Percentiles rank a stretch among this genome's conserved stretches.
These are phyloP conservation scores for Sarotherodon lohbergeri DNA, from an alignment of 2,113 vertebrate genomes.

Conservation along the genomic window DNA sequence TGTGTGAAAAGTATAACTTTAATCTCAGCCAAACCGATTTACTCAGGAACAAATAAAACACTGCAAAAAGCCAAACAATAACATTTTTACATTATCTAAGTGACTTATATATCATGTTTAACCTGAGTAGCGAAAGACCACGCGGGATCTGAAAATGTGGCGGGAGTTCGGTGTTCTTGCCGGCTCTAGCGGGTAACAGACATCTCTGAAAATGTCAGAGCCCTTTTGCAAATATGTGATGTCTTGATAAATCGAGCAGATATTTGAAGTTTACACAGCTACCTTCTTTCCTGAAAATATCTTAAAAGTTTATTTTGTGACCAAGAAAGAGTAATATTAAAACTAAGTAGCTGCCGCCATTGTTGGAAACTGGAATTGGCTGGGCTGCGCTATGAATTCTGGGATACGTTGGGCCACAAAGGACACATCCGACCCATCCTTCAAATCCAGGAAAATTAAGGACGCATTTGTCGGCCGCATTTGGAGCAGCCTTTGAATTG, in stretches of 20 bases:
- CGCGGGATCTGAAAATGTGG: neutral
- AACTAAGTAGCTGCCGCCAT: too few species aligned
- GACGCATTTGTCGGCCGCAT: too few species aligned
- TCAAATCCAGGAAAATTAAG: too few species aligned
- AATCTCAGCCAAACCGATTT: neutral
- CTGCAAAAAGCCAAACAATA: neutral
- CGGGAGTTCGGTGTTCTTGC: neutral
- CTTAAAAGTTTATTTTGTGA: too few species aligned
- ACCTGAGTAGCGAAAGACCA: neutral
- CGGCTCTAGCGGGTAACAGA: neutral
- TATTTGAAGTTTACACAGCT: neutral
- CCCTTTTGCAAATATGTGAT: neutral
- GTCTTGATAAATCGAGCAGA: neutral
- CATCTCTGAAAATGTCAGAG: neutral
- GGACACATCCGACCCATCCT: too few species aligned
- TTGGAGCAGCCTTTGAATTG: too few species aligned
- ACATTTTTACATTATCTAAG: neutral
- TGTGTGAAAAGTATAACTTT: neutral
- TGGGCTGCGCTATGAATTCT: too few species aligned
- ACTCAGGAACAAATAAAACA: neutral
- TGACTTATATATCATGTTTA: neutral
- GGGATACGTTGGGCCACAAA: too few species aligned
- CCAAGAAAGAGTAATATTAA: too few species aligned
- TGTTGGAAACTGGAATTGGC: too few species aligned
- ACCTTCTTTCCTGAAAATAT: too few species aligned